A percentile compares a stretch with the other conserved stretches of the same genome.
Conservation (phyloP, 2,797 vertebrate genomes). For the Enteromius fasciolatus region DNA sequence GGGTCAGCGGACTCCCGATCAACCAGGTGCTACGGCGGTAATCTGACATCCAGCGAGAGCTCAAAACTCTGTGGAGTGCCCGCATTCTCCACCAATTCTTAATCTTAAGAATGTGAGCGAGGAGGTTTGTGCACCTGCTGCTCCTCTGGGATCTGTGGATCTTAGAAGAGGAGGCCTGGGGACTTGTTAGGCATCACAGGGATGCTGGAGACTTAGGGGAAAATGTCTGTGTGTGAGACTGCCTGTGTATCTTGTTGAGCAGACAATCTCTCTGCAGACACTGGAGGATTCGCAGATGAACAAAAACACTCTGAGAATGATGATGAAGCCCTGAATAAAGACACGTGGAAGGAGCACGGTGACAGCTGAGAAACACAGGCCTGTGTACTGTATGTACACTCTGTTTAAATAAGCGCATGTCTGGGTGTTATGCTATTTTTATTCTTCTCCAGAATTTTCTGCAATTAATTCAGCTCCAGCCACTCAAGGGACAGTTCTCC, state of each 20-base stretch:
- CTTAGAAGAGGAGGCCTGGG: conserved; percentile 49
- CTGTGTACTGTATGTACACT: not conserved
- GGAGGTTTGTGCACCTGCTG: conserved; percentile 56
- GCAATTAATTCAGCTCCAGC: conserved; percentile 6
- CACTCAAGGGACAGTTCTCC: not conserved
- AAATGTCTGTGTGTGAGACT: conserved; percentile 39
- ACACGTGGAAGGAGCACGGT: conserved; percentile 10
- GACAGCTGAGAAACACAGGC: conserved; percentile 28
- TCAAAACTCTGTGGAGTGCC: not conserved
- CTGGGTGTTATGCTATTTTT: not conserved
- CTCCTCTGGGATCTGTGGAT: conserved; percentile 54
- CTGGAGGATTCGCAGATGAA: conserved; percentile 35
- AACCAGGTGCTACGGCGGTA: conserved; percentile 63
- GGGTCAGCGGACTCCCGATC: conserved; percentile 63
- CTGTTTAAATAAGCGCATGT: not conserved
- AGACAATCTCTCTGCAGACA: conserved; percentile 42
- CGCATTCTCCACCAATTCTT: conserved; percentile 15
- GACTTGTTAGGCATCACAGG: conserved; percentile 61
- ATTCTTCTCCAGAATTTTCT: not conserved
- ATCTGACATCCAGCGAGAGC: conserved; percentile 50
- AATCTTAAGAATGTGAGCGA: conserved; percentile 42
- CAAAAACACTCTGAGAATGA: conserved; percentile 40
- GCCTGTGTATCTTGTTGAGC: conserved; percentile 46
- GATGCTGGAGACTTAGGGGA: conserved; percentile 45
- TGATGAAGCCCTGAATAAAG: conserved; percentile 34